Evolutionary conservation across 2,888 invertebrate species (phyloP), one percentile per base, ranked within the genome.

Genomic region (Ochropacha duplaris): DNA sequence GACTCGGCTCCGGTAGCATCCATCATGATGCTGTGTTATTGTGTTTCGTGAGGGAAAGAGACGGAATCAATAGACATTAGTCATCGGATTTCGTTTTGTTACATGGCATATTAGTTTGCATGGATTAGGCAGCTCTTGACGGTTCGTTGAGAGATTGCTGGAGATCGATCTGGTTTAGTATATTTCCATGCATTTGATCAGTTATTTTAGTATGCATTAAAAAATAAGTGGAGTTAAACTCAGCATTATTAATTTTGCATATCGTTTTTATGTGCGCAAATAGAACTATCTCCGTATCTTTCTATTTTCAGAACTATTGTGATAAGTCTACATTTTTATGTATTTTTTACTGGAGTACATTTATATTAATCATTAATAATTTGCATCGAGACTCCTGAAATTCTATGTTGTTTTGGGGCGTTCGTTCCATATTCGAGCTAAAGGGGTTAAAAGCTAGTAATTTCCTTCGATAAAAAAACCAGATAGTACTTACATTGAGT

Each of bases 81-180:
- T 88, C 86, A 86, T 81, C 75, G 79, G 76, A 81, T 78, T 83
- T 81, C 71, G 77, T 87, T 87, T 86, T 86, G 81, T 86, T 87
- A 80, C 77, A 77, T 70, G 71, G 44, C 44, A 72, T 74, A 73
- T 77, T 77, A 76, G 77, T 81, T 82, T 79, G 78, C 74, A 74
- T 61, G 81, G 85, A 87, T 86, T 86, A 87, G 81, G 79, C 44
- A 19, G 44, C 19, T 44, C 44, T 16, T 44, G 44, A 44, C 63
- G 55, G 66, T 58, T 5, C n/a, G 28, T 24, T 50, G 44, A 44
- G 19, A 44, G 44, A 44, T 44, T 44, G 44, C 44, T 44, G 44
- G 44, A 44, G 16, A 44, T 44, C 44, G 44, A 44, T 44, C 44
- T 44, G 44, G 44, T 19, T 19, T 44, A 19, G 44, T 44, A 44